Percentiles rank a stretch among this genome's conserved stretches.
Evolutionary conservation across 1,140 invertebrate species (phyloP).

Genomic region (Leguminivora glycinivorella): DNA sequence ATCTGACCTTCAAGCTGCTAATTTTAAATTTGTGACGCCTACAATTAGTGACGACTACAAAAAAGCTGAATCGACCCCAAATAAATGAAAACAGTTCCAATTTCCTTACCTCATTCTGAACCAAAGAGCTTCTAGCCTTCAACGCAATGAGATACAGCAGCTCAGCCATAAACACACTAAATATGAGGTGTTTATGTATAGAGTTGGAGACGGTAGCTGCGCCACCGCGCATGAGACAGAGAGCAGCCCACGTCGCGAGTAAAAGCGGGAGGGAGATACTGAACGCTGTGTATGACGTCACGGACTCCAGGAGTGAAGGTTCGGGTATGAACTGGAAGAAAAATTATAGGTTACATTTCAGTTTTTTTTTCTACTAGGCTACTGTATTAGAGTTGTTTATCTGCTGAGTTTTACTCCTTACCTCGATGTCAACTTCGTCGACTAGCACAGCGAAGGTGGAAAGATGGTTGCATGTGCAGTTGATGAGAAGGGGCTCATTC

Average conservation of each 20-base stretch:
- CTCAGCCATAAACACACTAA: slow-evolving; percentile 92
- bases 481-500: slow-evolving; percentile 84
- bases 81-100: background rate
- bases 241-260: slow-evolving; percentile 85
- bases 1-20: too few relatives aligned
- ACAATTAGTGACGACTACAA: too few relatives aligned
- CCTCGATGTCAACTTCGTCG: slow-evolving; percentile 93
- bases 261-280: slow-evolving; percentile 90
- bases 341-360: slow-evolving; percentile 30
- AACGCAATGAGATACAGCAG: slow-evolving; percentile 92
- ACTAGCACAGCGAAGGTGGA: slow-evolving; percentile 95
- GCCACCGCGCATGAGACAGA: slow-evolving; percentile 87
- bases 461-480: slow-evolving; percentile 95
- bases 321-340: slow-evolving; percentile 86
- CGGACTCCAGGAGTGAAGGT: slow-evolving; percentile 89
- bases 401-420: slow-evolving; percentile 66
- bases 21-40: too few relatives aligned
- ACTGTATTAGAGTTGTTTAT: background rate
- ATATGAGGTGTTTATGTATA: slow-evolving; percentile 95
- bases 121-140: slow-evolving; percentile 86
- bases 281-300: slow-evolving; percentile 93
- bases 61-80: too few relatives aligned
- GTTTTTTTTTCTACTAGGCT: background rate
- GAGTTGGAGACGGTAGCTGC: slow-evolving; percentile 94
- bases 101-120: slow-evolving; percentile 84